Evolutionary conservation across 2,797 vertebrate genomes (phyloP), one percentile per base, ranked within the genome.

Genomic region (Manis crassicaudata): DNA sequence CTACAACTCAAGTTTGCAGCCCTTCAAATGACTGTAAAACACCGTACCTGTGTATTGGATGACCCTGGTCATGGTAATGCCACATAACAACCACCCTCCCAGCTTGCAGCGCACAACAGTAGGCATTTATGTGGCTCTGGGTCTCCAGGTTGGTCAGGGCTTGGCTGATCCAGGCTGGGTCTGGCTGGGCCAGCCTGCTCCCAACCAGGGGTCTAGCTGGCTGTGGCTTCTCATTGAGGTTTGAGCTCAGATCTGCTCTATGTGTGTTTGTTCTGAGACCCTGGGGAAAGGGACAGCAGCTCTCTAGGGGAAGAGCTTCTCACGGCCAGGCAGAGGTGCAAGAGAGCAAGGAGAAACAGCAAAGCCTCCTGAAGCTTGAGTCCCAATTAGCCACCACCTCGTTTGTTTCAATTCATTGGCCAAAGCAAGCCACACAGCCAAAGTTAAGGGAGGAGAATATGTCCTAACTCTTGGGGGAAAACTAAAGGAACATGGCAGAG

Each of bases 301-400:
- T 27, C 1, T 76, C 29, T 62, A 13, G 21, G 40, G 35, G 60
- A 46, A 75, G 23, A 1, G 27, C 52, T 68, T 20, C 27, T n/a
- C 27, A 1, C 27, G 7, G 18, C 29, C 23, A 35, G 58, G 76
- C 13, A 58, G 68, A 87, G 32, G 32, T 10, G 11, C 35, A 56
- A 52, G 54, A n/a, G 1, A n/a, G 35, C 32, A 40, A 40, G 70
- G 2, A 7, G 60, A 68, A 84, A 40, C 14, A 27, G 8, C 58
- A 27, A 87, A 40, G 52, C 11, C 4, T 73, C 75, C 6, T 18
- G 5, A 32, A 43, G 10, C 35, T 88, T 63, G 20, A 21, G 9
- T 21, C 52, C 77, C 56, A 8, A 72, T 27, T 0, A 2, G 13
- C 25, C 1, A 8, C 27, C 7, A 5, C 7, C 7, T 8, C 27